These are phyloP conservation scores for Apotomis betuletana DNA, from an alignment of 2,888 invertebrate genomes.

Conservation along the genomic window DNA sequence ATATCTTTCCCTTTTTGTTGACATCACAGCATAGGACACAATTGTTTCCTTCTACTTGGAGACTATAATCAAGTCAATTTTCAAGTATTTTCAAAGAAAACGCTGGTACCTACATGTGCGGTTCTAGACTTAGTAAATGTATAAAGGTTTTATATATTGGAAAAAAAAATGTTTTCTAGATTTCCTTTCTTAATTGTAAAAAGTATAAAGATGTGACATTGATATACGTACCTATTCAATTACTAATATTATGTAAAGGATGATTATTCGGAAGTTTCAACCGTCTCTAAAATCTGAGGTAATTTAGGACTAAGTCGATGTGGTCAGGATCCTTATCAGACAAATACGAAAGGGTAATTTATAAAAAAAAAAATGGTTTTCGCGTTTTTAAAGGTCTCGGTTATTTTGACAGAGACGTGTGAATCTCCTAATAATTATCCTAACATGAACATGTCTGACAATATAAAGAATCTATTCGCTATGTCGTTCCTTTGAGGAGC, in stretches of 20 bases:
- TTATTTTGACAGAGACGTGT: background rate
- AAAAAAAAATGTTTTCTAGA: background rate
- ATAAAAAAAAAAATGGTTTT: no score
- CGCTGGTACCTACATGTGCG: background rate
- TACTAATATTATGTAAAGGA: background rate
- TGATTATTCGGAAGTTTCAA: background rate
- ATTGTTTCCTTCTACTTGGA: slow-evolving; percentile 1
- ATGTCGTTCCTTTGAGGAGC: background rate
- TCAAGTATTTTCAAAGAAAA: slow-evolving; percentile 10
- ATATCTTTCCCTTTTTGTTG: no score
- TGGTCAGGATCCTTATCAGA: no score
- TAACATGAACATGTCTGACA: background rate
- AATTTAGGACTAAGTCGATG: no score
- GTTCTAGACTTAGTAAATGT: background rate
- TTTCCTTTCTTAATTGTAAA: background rate
- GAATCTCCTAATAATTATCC: background rate
- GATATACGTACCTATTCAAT: background rate
- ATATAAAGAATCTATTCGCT: background rate
- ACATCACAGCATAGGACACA: background rate
- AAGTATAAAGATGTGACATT: background rate
- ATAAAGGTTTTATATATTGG: slow-evolving; percentile 17
- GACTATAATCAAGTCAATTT: slow-evolving; percentile 20
- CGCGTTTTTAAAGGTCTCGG: no score
- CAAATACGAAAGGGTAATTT: no score
- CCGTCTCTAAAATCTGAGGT: background rate